Conservation (phyloP, 2,888 invertebrate genomes). For the Cactoblastis cactorum region DNA sequence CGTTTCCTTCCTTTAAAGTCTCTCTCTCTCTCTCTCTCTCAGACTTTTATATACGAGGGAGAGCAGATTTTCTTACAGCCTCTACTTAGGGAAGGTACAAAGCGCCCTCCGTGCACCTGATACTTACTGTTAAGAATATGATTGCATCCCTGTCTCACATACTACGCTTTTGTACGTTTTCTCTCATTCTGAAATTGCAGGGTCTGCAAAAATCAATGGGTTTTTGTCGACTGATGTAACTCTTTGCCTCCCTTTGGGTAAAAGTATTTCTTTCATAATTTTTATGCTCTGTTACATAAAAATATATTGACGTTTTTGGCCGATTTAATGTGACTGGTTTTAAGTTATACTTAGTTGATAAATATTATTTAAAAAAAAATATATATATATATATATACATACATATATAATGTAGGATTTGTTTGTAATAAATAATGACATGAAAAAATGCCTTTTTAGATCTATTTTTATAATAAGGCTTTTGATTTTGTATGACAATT, state of each 20-base stretch:
- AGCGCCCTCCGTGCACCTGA: slow-evolving; percentile 13
- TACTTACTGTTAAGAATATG: neutral
- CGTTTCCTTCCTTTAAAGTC: neutral
- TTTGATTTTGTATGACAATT: too few relatives aligned
- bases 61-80: slow-evolving; percentile 8
- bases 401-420: too few relatives aligned
- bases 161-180: neutral
- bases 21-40: neutral
- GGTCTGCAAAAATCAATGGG: slow-evolving; percentile 6
- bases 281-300: too few relatives aligned
- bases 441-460: too few relatives aligned
- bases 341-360: too few relatives aligned
- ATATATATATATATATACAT: too few relatives aligned
- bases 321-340: too few relatives aligned
- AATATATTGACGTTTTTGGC: too few relatives aligned
- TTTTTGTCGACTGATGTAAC: neutral
- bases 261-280: neutral
- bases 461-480: too few relatives aligned
- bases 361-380: too few relatives aligned
- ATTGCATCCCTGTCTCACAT: slow-evolving; percentile 8
- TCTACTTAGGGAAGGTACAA: slow-evolving; percentile 4
- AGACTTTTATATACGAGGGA: neutral
- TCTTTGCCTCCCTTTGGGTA: neutral
- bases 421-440: too few relatives aligned
- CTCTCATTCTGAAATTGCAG: neutral